Conservation (phyloP, 2,113 vertebrate species). For the Lophotis ruficrista region DNA sequence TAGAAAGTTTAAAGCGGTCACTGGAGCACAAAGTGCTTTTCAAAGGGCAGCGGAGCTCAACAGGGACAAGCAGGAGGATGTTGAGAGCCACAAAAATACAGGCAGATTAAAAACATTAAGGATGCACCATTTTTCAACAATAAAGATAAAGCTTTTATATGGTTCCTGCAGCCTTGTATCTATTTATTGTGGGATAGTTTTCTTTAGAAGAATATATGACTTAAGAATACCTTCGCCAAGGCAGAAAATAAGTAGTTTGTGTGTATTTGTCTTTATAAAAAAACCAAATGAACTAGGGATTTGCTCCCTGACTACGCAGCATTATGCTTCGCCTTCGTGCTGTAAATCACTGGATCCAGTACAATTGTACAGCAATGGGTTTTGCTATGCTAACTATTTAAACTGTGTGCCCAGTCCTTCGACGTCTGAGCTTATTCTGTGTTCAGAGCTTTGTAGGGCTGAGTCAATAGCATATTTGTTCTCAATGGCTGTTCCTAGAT, state of each 20-base stretch:
- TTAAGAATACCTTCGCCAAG: not conserved
- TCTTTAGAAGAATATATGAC: not conserved
- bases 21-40: conserved; percentile 36
- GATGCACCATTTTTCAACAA: not conserved
- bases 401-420: conserved; percentile 12
- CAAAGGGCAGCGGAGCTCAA: not conserved
- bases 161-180: not conserved
- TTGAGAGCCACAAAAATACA: not conserved
- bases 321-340: not conserved
- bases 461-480: conserved; percentile 46
- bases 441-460: conserved; percentile 9
- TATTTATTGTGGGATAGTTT: not conserved
- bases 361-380: not conserved
- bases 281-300: not conserved
- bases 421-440: not conserved
- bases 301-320: not conserved
- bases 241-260: not conserved
- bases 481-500: conserved; percentile 36
- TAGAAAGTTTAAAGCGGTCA: conserved; percentile 41
- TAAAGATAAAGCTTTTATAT: not conserved
- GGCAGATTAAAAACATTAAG: not conserved
- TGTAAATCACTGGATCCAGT: not conserved
- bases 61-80: not conserved
- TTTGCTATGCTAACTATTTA: conserved; percentile 59
- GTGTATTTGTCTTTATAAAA: not conserved